These are phyloP conservation scores for Chaetodon trifascialis DNA, from an alignment of 2,113 vertebrate genomes.

Conservation along the genomic window DNA sequence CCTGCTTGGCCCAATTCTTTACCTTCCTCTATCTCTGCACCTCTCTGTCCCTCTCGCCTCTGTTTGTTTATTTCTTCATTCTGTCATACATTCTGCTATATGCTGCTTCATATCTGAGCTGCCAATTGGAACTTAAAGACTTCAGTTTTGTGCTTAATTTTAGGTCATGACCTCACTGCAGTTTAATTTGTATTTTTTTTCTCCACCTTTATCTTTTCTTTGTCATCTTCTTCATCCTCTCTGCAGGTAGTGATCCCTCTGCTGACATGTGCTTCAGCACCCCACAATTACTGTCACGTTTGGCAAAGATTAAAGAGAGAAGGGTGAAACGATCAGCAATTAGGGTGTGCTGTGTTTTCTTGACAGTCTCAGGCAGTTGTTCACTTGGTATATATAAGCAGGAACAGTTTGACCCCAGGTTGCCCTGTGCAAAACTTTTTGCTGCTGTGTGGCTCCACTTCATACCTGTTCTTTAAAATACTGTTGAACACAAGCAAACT, in stretches of 20 bases:
- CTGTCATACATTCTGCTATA: neutral
- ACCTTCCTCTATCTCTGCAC: constrained; percentile 50
- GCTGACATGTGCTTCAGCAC: constrained; percentile 64
- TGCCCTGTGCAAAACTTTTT: constrained; percentile 35
- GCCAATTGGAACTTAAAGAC: constrained; percentile 18
- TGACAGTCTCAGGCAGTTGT: constrained; percentile 35
- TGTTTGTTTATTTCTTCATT: constrained; percentile 26
- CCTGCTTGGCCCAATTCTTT: constrained; percentile 75
- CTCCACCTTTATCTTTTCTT: constrained; percentile 30
- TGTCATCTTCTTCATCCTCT: constrained; percentile 45
- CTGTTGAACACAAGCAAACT: constrained; percentile 41
- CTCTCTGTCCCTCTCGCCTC: constrained; percentile 22
- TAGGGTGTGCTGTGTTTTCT: constrained; percentile 41
- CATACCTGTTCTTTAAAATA: constrained; percentile 12
- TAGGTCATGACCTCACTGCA: constrained; percentile 22
- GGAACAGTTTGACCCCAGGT: constrained; percentile 27
- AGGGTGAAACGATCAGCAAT: constrained; percentile 48
- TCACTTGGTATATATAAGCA: constrained; percentile 20
- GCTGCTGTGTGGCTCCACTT: constrained; percentile 10
- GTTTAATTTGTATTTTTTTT: neutral
- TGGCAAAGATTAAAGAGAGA: constrained; percentile 48
- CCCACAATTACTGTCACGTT: constrained; percentile 70
- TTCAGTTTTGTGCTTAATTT: constrained; percentile 21
- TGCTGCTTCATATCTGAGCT: constrained; percentile 17
- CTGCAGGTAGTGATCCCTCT: constrained; percentile 61